Percentiles rank a stretch among this genome's conserved stretches.
Conservation (phyloP, 2,113 vertebrate species). For the Bungarus multicinctus region DNA sequence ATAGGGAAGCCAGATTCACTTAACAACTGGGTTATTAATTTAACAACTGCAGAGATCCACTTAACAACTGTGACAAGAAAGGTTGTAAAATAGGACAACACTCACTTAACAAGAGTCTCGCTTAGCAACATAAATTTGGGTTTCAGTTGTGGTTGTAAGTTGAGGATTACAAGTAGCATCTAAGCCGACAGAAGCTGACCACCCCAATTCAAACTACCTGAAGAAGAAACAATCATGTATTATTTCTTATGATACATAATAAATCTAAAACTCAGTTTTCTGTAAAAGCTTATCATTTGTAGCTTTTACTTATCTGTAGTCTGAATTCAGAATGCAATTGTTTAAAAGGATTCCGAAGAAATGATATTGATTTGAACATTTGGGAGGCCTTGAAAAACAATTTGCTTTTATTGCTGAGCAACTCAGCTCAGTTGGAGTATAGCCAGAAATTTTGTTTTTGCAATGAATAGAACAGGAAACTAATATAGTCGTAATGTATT, state of each 20-base stretch:
- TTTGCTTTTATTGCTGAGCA: not conserved
- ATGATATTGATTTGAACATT: not conserved
- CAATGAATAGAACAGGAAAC: constrained; percentile 29
- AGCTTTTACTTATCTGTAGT: not conserved
- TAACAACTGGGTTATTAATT: no score
- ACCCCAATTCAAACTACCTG: not conserved
- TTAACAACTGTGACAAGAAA: no score
- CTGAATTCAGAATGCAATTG: not conserved
- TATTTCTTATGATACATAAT: no score
- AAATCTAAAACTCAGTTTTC: not conserved
- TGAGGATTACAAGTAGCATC: not conserved
- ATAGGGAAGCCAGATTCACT: no score
- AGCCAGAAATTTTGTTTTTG: constrained; percentile 31
- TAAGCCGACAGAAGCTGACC: not conserved
- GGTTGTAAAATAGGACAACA: no score
- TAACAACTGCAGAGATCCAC: no score
- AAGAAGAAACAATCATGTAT: not conserved
- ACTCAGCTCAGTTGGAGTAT: not conserved
- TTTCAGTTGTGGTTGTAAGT: no score
- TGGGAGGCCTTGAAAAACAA: not conserved
- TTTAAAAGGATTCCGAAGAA: not conserved
- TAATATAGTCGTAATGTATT: not conserved
- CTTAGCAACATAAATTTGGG: no score
- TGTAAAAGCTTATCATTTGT: not conserved
- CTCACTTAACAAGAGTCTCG: no score